phyloP scores from a whole-genome alignment of 2,113 vertebrate species.

The Podarcis raffonei region DNA sequence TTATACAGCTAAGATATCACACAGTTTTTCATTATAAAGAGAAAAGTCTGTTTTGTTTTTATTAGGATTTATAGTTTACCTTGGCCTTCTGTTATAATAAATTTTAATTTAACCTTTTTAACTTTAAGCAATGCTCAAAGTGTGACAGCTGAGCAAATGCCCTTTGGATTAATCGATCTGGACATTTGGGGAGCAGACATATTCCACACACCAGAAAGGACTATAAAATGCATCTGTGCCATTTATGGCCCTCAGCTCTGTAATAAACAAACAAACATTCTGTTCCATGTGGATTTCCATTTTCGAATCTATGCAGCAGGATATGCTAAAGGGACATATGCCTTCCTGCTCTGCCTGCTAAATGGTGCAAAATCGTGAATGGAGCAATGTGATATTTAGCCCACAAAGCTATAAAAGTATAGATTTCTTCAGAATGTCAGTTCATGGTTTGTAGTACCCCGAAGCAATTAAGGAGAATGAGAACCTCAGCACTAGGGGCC shows the following conservation, averaged over 20 bases:
- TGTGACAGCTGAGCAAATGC: slow-evolving; percentile 3
- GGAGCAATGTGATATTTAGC: not conserved
- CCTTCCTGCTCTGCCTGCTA: not conserved
- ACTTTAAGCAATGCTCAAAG: not conserved
- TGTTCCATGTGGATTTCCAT: not conserved
- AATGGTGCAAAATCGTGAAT: not conserved
- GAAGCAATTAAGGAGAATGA: not conserved
- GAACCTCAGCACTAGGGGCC: not conserved
- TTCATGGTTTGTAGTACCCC: not conserved
- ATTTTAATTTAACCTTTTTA: slow-evolving; percentile 27
- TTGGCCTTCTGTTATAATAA: rapidly evolving
- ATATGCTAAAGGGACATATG: not conserved
- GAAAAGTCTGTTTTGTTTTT: slow-evolving; percentile 5
- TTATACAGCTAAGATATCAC: not conserved
- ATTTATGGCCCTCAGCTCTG: not conserved
- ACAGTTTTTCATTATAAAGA: not conserved
- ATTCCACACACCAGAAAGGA: slow-evolving; percentile 5
- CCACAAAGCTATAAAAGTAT: not conserved
- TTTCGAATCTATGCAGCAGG: not conserved
- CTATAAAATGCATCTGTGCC: not conserved
- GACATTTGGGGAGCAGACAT: slow-evolving; percentile 5
- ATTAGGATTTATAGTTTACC: not conserved
- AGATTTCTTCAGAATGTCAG: not conserved
- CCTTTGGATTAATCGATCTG: slow-evolving; percentile 3
- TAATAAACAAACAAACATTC: not conserved